Evolutionary conservation across 2,888 invertebrate species (phyloP).

Genomic region (Scotopteryx bipunctaria): DNA sequence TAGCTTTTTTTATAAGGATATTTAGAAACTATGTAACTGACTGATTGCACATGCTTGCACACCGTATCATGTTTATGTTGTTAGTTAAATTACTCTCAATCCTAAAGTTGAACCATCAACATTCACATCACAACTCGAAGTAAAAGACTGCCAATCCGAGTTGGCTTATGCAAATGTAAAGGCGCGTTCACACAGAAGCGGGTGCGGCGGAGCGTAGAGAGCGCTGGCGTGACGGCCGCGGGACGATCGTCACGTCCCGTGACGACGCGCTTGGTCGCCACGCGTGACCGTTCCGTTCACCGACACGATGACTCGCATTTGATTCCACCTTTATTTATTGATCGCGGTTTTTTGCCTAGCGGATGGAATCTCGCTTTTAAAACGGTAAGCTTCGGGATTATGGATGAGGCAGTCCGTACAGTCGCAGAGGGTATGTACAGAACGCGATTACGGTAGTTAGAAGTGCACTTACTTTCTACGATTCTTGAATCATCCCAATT

Average conservation of each 20-base stretch:
- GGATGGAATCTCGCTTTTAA: slow-evolving; percentile 71
- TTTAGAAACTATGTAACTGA: too few species aligned
- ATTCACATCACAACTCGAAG: background rate
- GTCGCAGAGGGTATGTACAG: slow-evolving; percentile 7
- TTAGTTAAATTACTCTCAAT: too few species aligned
- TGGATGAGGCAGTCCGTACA: slow-evolving; percentile 23
- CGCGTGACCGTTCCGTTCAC: slow-evolving; percentile 77
- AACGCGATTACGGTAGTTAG: slow-evolving; percentile 18
- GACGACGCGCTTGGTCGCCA: slow-evolving; percentile 57
- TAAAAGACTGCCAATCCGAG: slow-evolving; percentile 36
- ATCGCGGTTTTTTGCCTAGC: slow-evolving; percentile 58
- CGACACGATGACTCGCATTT: slow-evolving; percentile 71
- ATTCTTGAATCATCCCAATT: too few species aligned
- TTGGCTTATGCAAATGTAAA: slow-evolving; percentile 66
- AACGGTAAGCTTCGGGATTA: slow-evolving; percentile 54
- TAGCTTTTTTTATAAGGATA: too few species aligned
- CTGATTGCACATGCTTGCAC: too few species aligned
- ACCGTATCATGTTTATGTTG: too few species aligned
- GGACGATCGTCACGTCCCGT: slow-evolving; percentile 62
- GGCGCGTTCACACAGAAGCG: slow-evolving; percentile 65
- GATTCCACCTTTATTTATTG: slow-evolving; percentile 59
- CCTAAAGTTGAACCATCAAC: background rate
- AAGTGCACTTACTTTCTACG: too few species aligned
- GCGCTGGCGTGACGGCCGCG: slow-evolving; percentile 35
- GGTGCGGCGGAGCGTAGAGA: slow-evolving; percentile 52